A percentile compares a stretch with the other conserved stretches of the same genome.
Conservation (phyloP, 2,888 invertebrate genomes). For the Copidosoma aretas region DNA sequence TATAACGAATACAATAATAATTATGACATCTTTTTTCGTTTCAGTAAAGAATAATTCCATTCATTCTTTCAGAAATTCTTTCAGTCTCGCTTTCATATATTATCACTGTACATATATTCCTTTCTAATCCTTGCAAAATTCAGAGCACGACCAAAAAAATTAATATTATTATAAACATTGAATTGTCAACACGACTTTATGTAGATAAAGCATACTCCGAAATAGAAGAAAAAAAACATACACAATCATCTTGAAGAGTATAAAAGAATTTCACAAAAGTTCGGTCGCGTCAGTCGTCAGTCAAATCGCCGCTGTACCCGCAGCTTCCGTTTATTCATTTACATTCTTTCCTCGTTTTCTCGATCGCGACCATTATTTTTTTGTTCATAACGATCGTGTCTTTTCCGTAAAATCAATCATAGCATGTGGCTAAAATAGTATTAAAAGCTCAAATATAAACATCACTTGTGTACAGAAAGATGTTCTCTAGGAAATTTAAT, state of each 20-base stretch:
- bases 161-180: no score
- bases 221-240: conserved; percentile 6
- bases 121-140: conserved; percentile 27
- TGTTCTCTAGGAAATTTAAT: no score
- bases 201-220: not conserved
- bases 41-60: conserved; percentile 29
- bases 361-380: not conserved
- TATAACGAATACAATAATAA: conserved; percentile 53
- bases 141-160: conserved; percentile 8
- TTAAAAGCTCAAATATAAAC: no score
- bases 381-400: no score
- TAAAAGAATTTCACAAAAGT: not conserved
- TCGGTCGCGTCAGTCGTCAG: conserved; percentile 30
- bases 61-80: conserved; percentile 10
- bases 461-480: no score
- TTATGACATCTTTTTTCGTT: conserved; percentile 36
- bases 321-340: conserved; percentile 25
- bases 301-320: conserved; percentile 33
- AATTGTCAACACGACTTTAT: not conserved
- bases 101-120: not conserved
- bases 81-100: conserved; percentile 18
- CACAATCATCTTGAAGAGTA: no score
- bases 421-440: no score
- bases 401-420: no score
- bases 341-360: not conserved